Conservation (phyloP, 2,797 vertebrate species). For the Semotilus atromaculatus region DNA sequence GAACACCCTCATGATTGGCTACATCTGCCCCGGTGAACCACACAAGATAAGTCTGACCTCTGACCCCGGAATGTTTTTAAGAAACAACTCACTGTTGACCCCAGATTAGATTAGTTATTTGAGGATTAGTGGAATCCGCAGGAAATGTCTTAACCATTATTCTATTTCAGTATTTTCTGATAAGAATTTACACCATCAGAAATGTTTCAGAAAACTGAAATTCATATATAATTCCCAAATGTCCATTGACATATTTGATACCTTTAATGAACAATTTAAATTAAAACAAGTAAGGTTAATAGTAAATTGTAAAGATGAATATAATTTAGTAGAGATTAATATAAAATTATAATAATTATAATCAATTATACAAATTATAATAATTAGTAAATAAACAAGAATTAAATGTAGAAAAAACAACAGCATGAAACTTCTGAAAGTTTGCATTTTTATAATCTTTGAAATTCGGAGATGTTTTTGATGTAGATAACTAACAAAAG, state of each 20-base stretch:
- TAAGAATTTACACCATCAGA: neutral
- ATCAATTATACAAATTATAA: no score
- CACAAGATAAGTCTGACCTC: slow-evolving; percentile 35
- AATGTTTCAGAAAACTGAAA: neutral
- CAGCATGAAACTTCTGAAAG: slow-evolving; percentile 24
- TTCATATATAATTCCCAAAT: neutral
- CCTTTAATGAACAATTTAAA: neutral
- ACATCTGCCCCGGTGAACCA: slow-evolving; percentile 22
- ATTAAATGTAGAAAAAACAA: neutral
- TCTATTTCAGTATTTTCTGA: neutral
- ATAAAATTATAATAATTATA: neutral
- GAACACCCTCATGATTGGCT: slow-evolving; percentile 22
- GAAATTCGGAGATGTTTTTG: slow-evolving; percentile 56
- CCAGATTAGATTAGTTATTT: slow-evolving; percentile 54
- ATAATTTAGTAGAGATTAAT: neutral
- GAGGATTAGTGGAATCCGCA: slow-evolving; percentile 72
- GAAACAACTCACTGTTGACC: slow-evolving; percentile 23
- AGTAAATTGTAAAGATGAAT: neutral
- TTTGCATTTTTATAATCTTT: slow-evolving; percentile 42
- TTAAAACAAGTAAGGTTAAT: neutral
- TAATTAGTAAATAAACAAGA: neutral
- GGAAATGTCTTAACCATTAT: slow-evolving; percentile 65
- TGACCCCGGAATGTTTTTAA: slow-evolving; percentile 29
- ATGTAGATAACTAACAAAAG: slow-evolving; percentile 63
- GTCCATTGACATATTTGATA: neutral